Conservation (phyloP, 1,140 invertebrate species). For the Himalopsyche phryganea region DNA sequence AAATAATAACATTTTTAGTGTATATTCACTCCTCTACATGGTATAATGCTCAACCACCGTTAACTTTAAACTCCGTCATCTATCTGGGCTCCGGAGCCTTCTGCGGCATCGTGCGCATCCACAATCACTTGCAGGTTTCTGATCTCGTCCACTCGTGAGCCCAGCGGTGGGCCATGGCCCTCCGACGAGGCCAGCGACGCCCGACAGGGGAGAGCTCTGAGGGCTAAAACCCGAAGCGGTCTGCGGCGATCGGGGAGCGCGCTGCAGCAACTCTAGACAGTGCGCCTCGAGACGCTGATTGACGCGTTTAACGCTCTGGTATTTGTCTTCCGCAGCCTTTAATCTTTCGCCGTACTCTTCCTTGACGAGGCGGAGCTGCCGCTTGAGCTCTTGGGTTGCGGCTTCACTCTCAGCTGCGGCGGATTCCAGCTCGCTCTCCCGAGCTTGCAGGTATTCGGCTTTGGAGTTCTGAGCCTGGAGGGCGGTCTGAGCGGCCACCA, state of each 20-base stretch:
- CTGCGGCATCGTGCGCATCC: slow-evolving; percentile 26
- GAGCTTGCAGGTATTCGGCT: slow-evolving; percentile 42
- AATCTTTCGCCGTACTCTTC: slow-evolving; percentile 53
- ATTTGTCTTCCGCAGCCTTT: slow-evolving; percentile 68
- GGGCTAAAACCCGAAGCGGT: slow-evolving; percentile 37
- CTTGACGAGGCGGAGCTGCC: slow-evolving; percentile 48
- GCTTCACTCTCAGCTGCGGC: slow-evolving; percentile 49
- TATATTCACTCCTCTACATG: too few species aligned
- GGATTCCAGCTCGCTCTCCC: slow-evolving; percentile 48
- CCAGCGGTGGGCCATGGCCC: slow-evolving; percentile 39
- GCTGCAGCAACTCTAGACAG: slow-evolving; percentile 57
- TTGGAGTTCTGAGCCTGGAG: slow-evolving; percentile 45
- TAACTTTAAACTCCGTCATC: too few species aligned
- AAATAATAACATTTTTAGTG: too few species aligned
- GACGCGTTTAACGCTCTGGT: slow-evolving; percentile 63
- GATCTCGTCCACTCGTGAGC: slow-evolving; percentile 29
- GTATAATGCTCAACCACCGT: too few species aligned
- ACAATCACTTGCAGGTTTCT: slow-evolving; percentile 33
- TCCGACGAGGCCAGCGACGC: slow-evolving; percentile 56
- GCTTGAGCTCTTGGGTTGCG: slow-evolving; percentile 48
- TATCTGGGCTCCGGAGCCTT: slow-evolving; percentile 19
- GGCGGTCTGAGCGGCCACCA: slow-evolving; percentile 41
- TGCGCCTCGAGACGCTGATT: slow-evolving; percentile 65
- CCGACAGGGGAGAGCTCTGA: slow-evolving; percentile 52
- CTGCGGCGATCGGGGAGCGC: slow-evolving; percentile 35